Conservation (phyloP, 92 coral and sea anemone genomes). For the Epizoanthus ramosus region DNA sequence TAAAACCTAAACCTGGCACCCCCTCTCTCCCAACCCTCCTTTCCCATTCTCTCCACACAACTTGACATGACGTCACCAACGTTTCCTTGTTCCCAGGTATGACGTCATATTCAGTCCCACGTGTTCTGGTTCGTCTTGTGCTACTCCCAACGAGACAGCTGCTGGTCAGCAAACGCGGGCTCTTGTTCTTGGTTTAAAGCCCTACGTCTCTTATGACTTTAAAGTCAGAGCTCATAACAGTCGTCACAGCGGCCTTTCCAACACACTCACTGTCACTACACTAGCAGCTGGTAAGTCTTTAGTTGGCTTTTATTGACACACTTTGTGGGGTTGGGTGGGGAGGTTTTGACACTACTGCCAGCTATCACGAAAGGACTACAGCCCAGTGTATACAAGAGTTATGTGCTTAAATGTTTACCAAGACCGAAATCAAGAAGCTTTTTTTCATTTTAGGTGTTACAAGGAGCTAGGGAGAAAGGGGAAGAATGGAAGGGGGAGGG, state of each 20-base stretch:
- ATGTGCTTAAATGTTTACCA: no score
- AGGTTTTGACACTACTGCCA: no score
- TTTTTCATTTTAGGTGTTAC: no score
- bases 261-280: conserved; percentile 58
- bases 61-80: neutral
- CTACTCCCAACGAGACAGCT: conserved; percentile 54
- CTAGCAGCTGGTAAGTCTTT: conserved; percentile 70
- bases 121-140: conserved; percentile 53
- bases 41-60: no score
- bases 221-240: conserved; percentile 69
- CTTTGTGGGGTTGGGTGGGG: no score
- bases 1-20: no score
- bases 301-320: neutral
- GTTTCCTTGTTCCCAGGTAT: conserved; percentile 12
- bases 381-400: no score
- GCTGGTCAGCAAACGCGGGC: conserved; percentile 55
- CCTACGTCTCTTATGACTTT: conserved; percentile 74
- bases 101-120: conserved; percentile 33
- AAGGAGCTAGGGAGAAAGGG: no score
- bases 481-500: no score
- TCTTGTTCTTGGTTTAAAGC: conserved; percentile 53
- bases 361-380: no score
- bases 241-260: conserved; percentile 62
- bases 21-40: no score
- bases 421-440: no score